phyloP scores from a whole-genome alignment of 2,113 vertebrate species.

The Hippocampus comes region DNA sequence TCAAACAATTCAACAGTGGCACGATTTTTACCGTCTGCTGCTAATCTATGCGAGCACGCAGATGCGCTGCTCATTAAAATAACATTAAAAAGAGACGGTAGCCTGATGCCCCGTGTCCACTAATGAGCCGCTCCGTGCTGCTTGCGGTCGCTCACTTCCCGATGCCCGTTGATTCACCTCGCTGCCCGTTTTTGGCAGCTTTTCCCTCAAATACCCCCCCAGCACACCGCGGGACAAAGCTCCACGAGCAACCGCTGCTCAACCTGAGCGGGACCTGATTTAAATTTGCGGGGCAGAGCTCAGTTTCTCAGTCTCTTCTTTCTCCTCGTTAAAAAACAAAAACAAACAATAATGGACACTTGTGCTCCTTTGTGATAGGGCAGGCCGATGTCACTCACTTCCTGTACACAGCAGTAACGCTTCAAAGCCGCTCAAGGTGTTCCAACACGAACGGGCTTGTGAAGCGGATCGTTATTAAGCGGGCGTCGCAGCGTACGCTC shows the following conservation, averaged over 20 bases:
- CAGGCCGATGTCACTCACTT: slow-evolving; percentile 8
- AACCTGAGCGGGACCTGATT: slow-evolving; percentile 23
- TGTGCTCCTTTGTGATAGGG: slow-evolving; percentile 12
- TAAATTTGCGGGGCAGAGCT: slow-evolving; percentile 20
- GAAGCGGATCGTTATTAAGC: slow-evolving; percentile 30
- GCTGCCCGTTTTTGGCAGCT: slow-evolving; percentile 14
- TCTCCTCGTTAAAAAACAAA: slow-evolving; percentile 22
- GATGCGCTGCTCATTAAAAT: slow-evolving; percentile 4
- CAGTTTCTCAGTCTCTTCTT: slow-evolving; percentile 18
- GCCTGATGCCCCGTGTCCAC: not conserved
- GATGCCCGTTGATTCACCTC: not conserved
- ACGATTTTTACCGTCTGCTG: not conserved
- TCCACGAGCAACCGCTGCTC: slow-evolving; percentile 11
- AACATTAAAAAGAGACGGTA: not conserved
- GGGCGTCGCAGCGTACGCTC: slow-evolving; percentile 41
- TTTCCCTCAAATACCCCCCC: slow-evolving; percentile 9
- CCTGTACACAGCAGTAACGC: slow-evolving; percentile 19
- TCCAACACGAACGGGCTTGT: slow-evolving; percentile 26
- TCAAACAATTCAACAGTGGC: not conserved
- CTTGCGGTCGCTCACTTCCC: not conserved
- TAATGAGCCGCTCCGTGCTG: slow-evolving; percentile 4
- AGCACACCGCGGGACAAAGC: slow-evolving; percentile 18
- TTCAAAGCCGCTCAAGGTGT: slow-evolving; percentile 25
- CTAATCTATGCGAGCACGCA: not conserved
- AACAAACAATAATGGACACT: slow-evolving; percentile 25